Conservation (phyloP, 2,113 vertebrate genomes). For the Castor canadensis region DNA sequence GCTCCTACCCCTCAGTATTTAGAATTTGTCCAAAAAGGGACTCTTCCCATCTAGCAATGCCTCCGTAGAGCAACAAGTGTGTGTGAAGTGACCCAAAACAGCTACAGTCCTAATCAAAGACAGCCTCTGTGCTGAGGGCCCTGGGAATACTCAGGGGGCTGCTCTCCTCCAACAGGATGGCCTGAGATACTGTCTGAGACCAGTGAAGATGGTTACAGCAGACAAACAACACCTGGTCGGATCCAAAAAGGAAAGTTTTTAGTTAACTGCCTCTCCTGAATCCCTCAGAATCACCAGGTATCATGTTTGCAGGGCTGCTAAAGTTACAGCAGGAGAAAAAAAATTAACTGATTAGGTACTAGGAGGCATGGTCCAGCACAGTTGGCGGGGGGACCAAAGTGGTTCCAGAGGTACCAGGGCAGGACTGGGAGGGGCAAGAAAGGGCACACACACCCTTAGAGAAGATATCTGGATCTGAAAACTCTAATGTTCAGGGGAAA, state of each 20-base stretch:
- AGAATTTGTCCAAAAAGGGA: neutral
- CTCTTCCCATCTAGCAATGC: neutral
- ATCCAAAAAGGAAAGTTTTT: neutral
- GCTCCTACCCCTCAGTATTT: rapidly evolving
- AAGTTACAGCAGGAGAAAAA: neutral
- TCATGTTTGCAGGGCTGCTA: neutral
- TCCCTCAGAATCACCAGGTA: neutral
- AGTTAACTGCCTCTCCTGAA: neutral
- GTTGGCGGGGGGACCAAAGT: rapidly evolving
- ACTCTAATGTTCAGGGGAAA: neutral
- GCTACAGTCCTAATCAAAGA: neutral
- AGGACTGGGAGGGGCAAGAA: neutral
- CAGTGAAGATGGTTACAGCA: neutral
- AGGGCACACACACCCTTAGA: too few species aligned
- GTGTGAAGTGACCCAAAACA: neutral
- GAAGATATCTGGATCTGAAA: neutral
- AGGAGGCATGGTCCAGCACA: too few species aligned
- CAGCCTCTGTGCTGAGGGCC: neutral
- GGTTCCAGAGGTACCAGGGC: too few species aligned
- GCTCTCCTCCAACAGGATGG: neutral
- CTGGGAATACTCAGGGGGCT: neutral
- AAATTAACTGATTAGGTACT: neutral
- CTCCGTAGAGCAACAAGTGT: neutral
- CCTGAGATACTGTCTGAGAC: neutral
- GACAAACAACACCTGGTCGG: neutral